Evolutionary conservation across 2,888 invertebrate species (phyloP).

Genomic region (Ormia ochracea): DNA sequence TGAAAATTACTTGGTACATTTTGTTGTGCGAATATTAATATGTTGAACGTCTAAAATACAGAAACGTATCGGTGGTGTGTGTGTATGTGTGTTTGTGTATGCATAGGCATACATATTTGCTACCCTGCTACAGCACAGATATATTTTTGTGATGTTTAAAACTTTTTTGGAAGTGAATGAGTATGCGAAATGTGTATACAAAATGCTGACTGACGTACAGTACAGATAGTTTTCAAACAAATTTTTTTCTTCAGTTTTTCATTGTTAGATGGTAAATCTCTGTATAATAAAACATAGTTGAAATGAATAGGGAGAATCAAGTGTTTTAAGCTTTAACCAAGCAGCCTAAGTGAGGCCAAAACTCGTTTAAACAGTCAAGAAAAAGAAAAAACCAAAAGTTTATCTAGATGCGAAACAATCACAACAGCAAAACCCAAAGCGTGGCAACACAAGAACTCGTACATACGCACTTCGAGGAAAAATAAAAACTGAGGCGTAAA

Average conservation of each 20-base stretch:
- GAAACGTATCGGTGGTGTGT: background rate
- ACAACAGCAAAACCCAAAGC: background rate
- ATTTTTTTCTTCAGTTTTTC: background rate
- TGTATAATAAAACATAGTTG: background rate
- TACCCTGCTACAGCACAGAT: too few relatives aligned
- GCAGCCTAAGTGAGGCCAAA: constrained; percentile 1
- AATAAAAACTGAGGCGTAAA: background rate
- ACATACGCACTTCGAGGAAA: background rate
- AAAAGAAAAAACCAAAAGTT: background rate
- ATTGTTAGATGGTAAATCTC: constrained; percentile 15
- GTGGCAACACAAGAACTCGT: constrained; percentile 19
- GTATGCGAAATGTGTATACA: constrained; percentile 7
- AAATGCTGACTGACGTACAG: constrained; percentile 14
- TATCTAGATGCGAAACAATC: constrained; percentile 12
- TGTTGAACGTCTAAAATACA: background rate
- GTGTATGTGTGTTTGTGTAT: background rate
- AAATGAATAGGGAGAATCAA: constrained; percentile 23
- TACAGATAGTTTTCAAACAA: constrained; percentile 20
- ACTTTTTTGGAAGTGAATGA: background rate
- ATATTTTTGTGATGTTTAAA: background rate
- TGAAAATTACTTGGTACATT: constrained; percentile 49
- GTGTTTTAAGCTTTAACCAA: constrained; percentile 11
- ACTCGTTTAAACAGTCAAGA: background rate
- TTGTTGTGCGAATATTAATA: constrained; percentile 16
- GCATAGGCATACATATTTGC: too few relatives aligned